Evolutionary conservation across 1,140 invertebrate species (phyloP), one percentile per base, ranked within the genome.

Genomic region (Diploscapter pachys): DNA sequence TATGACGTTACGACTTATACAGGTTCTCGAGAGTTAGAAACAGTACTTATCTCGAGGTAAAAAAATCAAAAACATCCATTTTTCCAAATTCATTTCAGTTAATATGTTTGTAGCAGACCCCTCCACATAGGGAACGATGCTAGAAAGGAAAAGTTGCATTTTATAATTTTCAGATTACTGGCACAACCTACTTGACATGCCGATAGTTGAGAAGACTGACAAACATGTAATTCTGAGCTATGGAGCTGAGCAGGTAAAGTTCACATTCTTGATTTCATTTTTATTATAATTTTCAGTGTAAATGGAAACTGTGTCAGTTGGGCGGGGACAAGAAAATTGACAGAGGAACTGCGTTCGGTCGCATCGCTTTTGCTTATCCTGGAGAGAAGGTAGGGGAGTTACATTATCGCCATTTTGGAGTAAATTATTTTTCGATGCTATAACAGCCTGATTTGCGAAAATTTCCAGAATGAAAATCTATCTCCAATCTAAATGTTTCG

Each of bases 331-430:
- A 86, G 67, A 86, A 89, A 55, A 87, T 98, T 2, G 89, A 96
- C 83, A 91, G 92, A 81, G 93, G 90, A n/a, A 91, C 92, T 84
- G 94, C 93, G 3, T 98, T 93, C 88, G 96, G 96, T 8, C 89
- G 96, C 71, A 94, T 96, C 80, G 96, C 96, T 2, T 98, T 98
- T 87, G 90, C 93, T 0, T 91, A 92, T 82, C 94, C 94, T 3
- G 88, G 89, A 75, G 87, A 88, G 11, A 88, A 73, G 63, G 72
- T 73, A 70, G 48, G 55, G 2, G 57, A 31, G 31, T 31, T 31
- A 31, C 31, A 31, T 31, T 31, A 1, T 31, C 31, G 31, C 31
- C 31, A 31, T 31, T 31, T 31, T 31, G 31, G 31, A 31, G 31
- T 31, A 31, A 31, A 31, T 31, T 31, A 31, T 31, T 31, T 31